These are phyloP conservation scores for Fulica atra DNA, from an alignment of 2,113 vertebrate species.

Conservation along the genomic window DNA sequence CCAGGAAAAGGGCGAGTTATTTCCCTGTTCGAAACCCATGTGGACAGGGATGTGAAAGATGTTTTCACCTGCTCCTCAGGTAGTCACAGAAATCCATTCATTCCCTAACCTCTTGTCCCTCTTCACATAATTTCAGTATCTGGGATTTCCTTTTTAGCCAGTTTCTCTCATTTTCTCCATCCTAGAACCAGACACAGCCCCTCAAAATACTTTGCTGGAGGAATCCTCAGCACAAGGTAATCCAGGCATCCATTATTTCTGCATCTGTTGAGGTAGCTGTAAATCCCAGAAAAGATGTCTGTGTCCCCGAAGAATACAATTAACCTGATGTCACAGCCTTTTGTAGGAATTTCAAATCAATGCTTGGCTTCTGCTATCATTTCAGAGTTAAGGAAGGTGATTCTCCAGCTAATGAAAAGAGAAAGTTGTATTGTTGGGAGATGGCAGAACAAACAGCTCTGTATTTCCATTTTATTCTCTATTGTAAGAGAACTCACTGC, in stretches of 20 bases:
- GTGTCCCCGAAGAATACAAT: background rate
- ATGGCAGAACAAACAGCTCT: conserved; percentile 10
- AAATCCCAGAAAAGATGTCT: background rate
- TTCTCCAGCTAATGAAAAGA: background rate
- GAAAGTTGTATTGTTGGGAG: background rate
- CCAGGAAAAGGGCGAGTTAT: background rate
- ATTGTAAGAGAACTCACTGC: conserved; percentile 7
- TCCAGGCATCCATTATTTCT: background rate
- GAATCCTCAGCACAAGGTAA: background rate
- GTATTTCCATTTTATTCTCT: conserved; percentile 12
- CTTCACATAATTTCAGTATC: background rate
- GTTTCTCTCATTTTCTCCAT: background rate
- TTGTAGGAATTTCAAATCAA: conserved; percentile 16
- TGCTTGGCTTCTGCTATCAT: background rate
- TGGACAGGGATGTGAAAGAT: background rate
- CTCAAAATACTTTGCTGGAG: background rate
- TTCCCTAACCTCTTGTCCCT: background rate
- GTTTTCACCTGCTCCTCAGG: background rate
- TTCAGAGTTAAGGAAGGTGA: background rate
- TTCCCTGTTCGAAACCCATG: background rate
- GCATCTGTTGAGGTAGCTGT: background rate
- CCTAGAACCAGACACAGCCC: background rate
- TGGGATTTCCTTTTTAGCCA: background rate
- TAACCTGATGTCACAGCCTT: background rate
- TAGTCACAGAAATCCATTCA: background rate